Conservation (phyloP, 2,888 invertebrate genomes). For the Cosmia trapezina region DNA sequence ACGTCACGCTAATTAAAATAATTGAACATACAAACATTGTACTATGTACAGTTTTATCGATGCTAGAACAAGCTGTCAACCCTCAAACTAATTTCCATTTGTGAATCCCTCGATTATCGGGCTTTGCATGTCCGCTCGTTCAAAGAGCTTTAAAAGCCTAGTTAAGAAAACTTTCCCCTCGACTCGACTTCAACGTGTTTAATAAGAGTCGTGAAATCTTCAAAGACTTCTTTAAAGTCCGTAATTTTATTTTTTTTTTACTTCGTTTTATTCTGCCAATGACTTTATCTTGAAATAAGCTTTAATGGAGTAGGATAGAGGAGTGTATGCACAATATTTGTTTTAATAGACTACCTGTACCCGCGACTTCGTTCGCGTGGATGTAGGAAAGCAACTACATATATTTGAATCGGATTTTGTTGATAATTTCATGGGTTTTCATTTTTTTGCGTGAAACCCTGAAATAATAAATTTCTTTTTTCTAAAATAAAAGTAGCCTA, state of each 20-base stretch:
- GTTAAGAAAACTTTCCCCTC: constrained; percentile 69
- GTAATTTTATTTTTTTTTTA: constrained; percentile 29
- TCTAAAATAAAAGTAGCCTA: no score
- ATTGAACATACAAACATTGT: not conserved
- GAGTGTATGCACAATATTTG: not conserved
- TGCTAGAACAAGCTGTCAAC: constrained; percentile 52
- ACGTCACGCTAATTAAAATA: not conserved
- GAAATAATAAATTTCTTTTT: no score
- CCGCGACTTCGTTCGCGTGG: no score
- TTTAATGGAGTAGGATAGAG: not conserved
- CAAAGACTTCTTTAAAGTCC: constrained; percentile 54
- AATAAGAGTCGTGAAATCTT: constrained; percentile 68
- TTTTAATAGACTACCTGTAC: not conserved
- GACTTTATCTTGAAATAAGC: constrained; percentile 19
- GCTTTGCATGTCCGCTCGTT: constrained; percentile 68
- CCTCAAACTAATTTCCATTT: constrained; percentile 66
- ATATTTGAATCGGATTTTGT: no score
- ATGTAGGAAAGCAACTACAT: no score
- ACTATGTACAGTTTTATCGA: not conserved
- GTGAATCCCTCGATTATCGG: constrained; percentile 69
- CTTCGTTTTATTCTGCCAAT: constrained; percentile 30
- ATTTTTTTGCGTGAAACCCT: no score
- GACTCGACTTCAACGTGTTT: constrained; percentile 65
- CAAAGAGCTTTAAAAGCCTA: constrained; percentile 73
- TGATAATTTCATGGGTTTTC: no score